phyloP scores from a whole-genome alignment of 2,113 vertebrate genomes.

The Cochlearius cochlearius region DNA sequence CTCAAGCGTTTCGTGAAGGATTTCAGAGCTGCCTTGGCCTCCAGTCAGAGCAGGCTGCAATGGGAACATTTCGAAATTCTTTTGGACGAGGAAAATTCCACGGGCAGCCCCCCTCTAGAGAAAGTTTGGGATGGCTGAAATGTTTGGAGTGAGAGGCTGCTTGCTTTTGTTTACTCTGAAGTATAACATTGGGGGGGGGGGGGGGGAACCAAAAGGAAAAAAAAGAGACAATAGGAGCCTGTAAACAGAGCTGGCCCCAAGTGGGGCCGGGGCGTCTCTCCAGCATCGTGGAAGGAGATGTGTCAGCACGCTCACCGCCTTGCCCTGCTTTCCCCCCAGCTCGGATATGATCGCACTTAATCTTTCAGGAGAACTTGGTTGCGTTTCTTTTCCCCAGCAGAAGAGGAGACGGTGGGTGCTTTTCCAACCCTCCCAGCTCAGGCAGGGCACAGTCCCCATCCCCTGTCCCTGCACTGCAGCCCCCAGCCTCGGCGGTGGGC shows the following conservation, averaged over 20 bases:
- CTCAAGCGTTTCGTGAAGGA: neutral
- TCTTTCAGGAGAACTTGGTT: slow-evolving; percentile 28
- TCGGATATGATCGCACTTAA: neutral
- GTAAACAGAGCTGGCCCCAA: slow-evolving; percentile 4
- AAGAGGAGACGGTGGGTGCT: neutral
- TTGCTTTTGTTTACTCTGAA: slow-evolving; percentile 62
- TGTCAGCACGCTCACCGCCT: neutral
- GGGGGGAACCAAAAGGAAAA: neutral
- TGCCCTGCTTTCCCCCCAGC: neutral
- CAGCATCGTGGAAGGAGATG: slow-evolving; percentile 36
- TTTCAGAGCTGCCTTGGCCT: slow-evolving; percentile 35
- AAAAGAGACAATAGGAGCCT: slow-evolving; percentile 33
- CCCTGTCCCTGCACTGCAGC: neutral
- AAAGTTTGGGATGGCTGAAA: slow-evolving; percentile 67
- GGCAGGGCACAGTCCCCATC: neutral
- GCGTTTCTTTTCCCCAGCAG: neutral
- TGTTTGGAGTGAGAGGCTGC: slow-evolving; percentile 51
- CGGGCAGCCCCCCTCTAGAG: slow-evolving; percentile 30
- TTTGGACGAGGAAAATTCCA: slow-evolving; percentile 63
- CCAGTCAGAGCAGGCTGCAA: slow-evolving; percentile 43
- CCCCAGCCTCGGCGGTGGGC: neutral
- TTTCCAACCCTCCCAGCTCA: slow-evolving; percentile 31
- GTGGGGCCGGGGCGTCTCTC: neutral
- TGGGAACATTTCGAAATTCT: slow-evolving; percentile 60
- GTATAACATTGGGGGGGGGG: neutral